These are phyloP conservation scores for Pangasius krempfi DNA, from an alignment of 2,797 vertebrate species.

Conservation along the genomic window DNA sequence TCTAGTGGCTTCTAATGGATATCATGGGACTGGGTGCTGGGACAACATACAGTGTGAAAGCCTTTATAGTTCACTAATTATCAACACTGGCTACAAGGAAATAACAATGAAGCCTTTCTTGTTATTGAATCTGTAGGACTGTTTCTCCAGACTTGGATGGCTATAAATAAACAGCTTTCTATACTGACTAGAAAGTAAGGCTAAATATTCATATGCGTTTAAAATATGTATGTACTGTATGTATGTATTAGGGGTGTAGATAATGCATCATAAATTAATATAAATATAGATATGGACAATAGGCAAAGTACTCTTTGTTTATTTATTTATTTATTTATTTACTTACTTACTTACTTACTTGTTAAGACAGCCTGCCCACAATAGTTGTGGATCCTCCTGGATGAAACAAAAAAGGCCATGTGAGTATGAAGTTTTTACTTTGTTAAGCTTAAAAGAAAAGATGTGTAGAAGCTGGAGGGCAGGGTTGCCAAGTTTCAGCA, in stretches of 20 bases:
- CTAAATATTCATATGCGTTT: slow-evolving; percentile 43
- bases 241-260: no score
- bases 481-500: not conserved
- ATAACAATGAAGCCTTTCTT: not conserved
- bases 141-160: not conserved
- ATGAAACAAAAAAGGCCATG: not conserved
- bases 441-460: no score
- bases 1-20: slow-evolving; percentile 42
- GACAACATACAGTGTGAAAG: slow-evolving; percentile 14
- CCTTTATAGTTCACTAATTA: slow-evolving; percentile 24
- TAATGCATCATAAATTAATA: not conserved
- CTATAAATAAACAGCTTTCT: not conserved
- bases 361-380: not conserved
- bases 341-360: no score
- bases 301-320: not conserved
- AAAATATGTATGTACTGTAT: not conserved
- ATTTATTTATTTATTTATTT: no score
- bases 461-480: not conserved
- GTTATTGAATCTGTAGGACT: not conserved
- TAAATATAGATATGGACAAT: slow-evolving; percentile 11
- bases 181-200: not conserved
- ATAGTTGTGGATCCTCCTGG: not conserved
- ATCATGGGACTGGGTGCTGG: slow-evolving; percentile 33
- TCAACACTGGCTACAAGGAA: slow-evolving; percentile 18
- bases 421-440: no score